phyloP scores from a whole-genome alignment of 2,797 vertebrate species.

The Rhinatrema bivittatum region DNA sequence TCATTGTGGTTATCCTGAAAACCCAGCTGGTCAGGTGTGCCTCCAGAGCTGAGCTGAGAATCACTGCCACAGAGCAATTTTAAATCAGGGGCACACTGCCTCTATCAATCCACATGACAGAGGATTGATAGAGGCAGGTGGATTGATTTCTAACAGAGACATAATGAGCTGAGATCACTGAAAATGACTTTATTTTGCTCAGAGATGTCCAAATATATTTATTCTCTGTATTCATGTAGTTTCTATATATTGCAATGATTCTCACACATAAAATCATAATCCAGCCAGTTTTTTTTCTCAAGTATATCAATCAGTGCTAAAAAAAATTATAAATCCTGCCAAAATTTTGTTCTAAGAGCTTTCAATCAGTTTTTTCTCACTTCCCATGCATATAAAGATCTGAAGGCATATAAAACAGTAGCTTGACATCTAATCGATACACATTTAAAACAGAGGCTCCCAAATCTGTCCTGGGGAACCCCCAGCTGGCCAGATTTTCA shows the following conservation, averaged over 20 bases:
- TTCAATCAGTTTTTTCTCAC: constrained; percentile 54
- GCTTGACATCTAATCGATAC: constrained; percentile 65
- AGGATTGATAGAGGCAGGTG: constrained; percentile 4
- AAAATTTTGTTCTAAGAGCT: constrained; percentile 42
- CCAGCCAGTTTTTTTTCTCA: constrained; percentile 55
- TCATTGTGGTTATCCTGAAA: too few species aligned
- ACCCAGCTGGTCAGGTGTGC: too few species aligned
- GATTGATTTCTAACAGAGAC: constrained; percentile 55
- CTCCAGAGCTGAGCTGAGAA: constrained; percentile 2
- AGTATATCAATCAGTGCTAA: constrained; percentile 51
- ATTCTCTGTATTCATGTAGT: constrained; percentile 61
- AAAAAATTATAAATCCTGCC: too few species aligned
- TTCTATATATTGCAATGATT: constrained; percentile 57
- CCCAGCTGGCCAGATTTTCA: too few species aligned
- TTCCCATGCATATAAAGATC: constrained; percentile 20
- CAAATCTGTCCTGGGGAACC: too few species aligned
- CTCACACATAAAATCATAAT: constrained; percentile 54
- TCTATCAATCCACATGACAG: too few species aligned
- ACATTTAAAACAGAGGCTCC: too few species aligned
- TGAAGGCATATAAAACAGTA: constrained; percentile 54
- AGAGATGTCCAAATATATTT: constrained; percentile 54
- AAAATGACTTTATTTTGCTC: constrained; percentile 45
- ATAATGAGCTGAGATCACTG: constrained; percentile 60
- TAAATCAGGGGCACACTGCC: constrained; percentile 18
- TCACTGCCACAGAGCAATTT: too few species aligned